These are phyloP conservation scores for Zelleria hepariella DNA, from an alignment of 2,888 invertebrate genomes.

Conservation along the genomic window DNA sequence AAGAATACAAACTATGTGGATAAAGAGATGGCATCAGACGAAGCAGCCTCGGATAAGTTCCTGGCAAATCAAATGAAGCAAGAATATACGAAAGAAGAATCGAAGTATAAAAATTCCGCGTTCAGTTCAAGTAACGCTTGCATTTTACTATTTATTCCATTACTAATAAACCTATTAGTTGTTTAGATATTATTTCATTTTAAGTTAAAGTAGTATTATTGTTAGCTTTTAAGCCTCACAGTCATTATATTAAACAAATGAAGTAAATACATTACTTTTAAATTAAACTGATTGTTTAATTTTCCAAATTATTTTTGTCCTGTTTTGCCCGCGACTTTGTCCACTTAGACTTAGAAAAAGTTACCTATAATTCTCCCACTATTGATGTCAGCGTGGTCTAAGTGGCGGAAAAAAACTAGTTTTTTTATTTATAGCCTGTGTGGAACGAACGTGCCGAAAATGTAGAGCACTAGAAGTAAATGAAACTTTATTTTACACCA, in stretches of 20 bases:
- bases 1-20: constrained; percentile 34
- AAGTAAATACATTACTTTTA: constrained; percentile 23
- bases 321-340: no score
- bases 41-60: constrained; percentile 36
- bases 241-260: constrained; percentile 59
- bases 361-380: no score
- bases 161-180: constrained; percentile 27
- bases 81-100: constrained; percentile 12
- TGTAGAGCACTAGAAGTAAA: no score
- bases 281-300: constrained; percentile 14
- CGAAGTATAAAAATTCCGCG: constrained; percentile 23
- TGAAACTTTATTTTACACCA: no score
- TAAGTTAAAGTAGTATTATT: constrained; percentile 24
- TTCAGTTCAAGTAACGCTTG: constrained; percentile 23
- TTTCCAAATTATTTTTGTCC: constrained; percentile 7
- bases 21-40: constrained; percentile 54
- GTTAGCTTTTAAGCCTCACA: constrained; percentile 43
- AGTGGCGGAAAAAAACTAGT: no score
- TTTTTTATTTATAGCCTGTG: no score
- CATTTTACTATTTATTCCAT: constrained; percentile 22
- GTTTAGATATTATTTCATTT: constrained; percentile 24
- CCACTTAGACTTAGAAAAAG: no score
- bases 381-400: no score
- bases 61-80: constrained; percentile 6
- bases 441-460: no score